Percentiles rank a stretch among this genome's conserved stretches.
phyloP scores from a whole-genome alignment of 2,113 vertebrate species.

The Antennarius striatus region DNA sequence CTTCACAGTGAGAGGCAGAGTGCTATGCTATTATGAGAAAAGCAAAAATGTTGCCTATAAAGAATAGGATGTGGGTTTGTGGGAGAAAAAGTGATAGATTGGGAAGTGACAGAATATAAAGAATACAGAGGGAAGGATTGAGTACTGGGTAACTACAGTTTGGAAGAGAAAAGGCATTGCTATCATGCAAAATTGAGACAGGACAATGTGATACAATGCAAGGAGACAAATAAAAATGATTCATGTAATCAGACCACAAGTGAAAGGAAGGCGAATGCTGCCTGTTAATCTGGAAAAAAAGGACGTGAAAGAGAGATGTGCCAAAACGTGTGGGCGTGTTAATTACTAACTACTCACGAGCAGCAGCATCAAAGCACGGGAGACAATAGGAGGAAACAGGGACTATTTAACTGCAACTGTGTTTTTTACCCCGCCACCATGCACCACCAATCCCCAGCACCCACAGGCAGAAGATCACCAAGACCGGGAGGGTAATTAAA shows the following conservation, averaged over 20 bases:
- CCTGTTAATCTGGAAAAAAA: constrained; percentile 26
- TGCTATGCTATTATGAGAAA: constrained; percentile 30
- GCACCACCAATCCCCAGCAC: constrained; percentile 15
- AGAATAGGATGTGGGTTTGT: background rate
- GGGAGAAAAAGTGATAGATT: constrained; percentile 5
- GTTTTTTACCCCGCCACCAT: constrained; percentile 28
- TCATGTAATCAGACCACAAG: background rate
- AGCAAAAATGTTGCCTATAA: constrained; percentile 27
- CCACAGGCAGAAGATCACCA: background rate
- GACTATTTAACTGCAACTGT: constrained; percentile 58
- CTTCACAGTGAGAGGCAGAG: constrained; percentile 30
- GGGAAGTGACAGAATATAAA: background rate
- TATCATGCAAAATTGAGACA: background rate
- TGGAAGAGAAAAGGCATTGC: background rate
- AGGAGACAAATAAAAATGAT: background rate
- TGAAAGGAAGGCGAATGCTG: constrained; percentile 1
- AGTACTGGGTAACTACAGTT: background rate
- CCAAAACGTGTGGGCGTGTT: constrained; percentile 47
- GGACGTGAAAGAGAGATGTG: constrained; percentile 20
- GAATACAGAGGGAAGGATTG: background rate
- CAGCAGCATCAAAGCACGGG: constrained; percentile 48
- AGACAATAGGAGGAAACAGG: constrained; percentile 65
- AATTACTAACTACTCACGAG: constrained; percentile 63
- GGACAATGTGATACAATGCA: constrained; percentile 10
- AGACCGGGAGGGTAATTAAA: constrained; percentile 59